Evolutionary conservation across 2,797 vertebrate genomes (phyloP), one percentile per base, ranked within the genome.

Genomic region (Tympanoctomys barrerae): DNA sequence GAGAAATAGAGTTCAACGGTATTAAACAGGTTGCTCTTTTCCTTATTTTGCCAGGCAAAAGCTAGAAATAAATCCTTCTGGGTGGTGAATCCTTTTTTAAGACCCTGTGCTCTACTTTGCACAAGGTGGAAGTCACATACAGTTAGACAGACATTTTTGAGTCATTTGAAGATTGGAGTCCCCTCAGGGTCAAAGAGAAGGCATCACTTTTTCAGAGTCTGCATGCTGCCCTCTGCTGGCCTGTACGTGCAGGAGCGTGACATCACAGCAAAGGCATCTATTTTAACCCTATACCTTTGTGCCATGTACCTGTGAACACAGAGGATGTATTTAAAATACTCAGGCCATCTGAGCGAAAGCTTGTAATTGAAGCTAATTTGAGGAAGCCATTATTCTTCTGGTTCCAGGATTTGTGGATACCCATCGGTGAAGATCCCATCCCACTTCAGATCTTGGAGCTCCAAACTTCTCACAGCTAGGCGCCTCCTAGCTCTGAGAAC

Each of bases 151-250:
- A 22, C 33, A 16, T 12, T 84, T 36, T 90, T 82, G 22, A 28
- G 78, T 49, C 64, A 46, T 57, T 85, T 78, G 79, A 78, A 91
- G 18, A n/a, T 0, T 24, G 46, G 16, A 31, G 26, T 59, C 52
- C 52, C 31, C 71, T 5, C 26, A 39, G 77, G 71, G n/a, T 62
- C 66, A 68, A 82, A 18, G 28, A 82, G 75, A 9, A 78, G 11
- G 28, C 22, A 33, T n/a, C 8, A 7, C n/a, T 90, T 84, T 66
- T 90, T 80, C 42, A n/a, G 59, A 96, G 85, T 90, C 71, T 96
- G 85, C 59, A 66, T 88, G 87, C 94, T 97, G 97, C 96, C 97
- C 97, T 87, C 96, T 97, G 70, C 97, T 97, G 97, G 97, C 68
- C 85, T 81, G 5, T 13, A 2, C 11, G 9, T 26, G 42, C 61